These are phyloP conservation scores for Halictus ligatus DNA, from an alignment of 2,888 invertebrate genomes.

Conservation along the genomic window DNA sequence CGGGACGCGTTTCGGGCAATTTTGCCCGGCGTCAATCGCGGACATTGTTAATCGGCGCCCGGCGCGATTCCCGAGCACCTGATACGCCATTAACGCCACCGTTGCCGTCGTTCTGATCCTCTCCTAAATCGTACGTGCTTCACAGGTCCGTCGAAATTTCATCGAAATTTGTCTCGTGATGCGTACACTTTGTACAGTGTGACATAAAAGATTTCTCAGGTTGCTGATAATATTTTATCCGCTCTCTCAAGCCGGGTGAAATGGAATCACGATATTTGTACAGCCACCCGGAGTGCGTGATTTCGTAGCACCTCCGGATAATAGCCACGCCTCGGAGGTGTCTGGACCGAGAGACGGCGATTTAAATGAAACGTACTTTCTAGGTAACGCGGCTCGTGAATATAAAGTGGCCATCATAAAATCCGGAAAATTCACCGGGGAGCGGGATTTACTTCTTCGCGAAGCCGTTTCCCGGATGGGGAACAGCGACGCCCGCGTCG, in stretches of 20 bases:
- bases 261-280: background rate
- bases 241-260: background rate
- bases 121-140: background rate
- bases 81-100: background rate
- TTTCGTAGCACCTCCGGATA: background rate
- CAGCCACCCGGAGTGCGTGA: background rate
- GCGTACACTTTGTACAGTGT: too few relatives aligned
- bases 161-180: background rate
- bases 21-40: background rate
- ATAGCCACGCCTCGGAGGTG: background rate
- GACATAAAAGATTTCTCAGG: too few relatives aligned
- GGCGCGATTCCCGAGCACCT: background rate
- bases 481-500: constrained; percentile 1
- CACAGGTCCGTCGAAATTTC: background rate
- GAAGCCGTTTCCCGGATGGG: constrained; percentile 16
- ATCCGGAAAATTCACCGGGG: constrained; percentile 40
- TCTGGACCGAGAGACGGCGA: background rate
- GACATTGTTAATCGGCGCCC: background rate
- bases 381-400: constrained; percentile 38
- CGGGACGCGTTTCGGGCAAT: constrained; percentile 28
- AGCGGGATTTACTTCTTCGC: constrained; percentile 27
- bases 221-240: too few relatives aligned
- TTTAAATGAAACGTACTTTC: constrained; percentile 52
- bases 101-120: background rate
- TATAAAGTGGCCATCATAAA: constrained; percentile 46